phyloP scores from a whole-genome alignment of 2,888 invertebrate species.

The Meliscaeva auricollis region DNA sequence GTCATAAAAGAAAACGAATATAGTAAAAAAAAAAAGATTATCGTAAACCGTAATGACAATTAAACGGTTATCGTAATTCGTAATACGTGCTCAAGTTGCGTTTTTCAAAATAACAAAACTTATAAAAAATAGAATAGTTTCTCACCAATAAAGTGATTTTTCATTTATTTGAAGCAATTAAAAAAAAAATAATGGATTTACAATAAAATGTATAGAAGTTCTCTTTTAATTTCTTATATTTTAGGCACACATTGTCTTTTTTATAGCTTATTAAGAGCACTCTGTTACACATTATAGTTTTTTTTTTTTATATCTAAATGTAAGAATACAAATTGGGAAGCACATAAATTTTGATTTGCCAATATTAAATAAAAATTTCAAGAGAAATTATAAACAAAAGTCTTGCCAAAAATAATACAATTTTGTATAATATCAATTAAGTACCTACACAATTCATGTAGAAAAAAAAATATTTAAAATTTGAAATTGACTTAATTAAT shows the following conservation, averaged over 20 bases:
- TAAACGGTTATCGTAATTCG: no score
- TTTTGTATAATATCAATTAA: slow-evolving; percentile 23
- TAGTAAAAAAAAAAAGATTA: no score
- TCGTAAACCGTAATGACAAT: no score
- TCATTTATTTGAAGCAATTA: slow-evolving; percentile 53
- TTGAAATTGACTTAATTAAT: slow-evolving; percentile 39
- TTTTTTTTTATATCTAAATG: slow-evolving; percentile 13
- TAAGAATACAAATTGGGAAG: slow-evolving; percentile 42
- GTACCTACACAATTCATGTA: slow-evolving; percentile 45
- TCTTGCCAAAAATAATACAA: slow-evolving; percentile 10
- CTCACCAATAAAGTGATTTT: slow-evolving; percentile 59
- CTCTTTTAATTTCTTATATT: slow-evolving; percentile 20
- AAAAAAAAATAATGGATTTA: slow-evolving; percentile 10
- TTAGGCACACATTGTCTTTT: slow-evolving; percentile 63
- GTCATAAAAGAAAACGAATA: no score
- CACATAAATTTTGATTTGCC: slow-evolving; percentile 21
- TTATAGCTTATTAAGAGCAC: slow-evolving; percentile 53
- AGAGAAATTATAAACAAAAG: neutral
- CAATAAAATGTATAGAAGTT: slow-evolving; percentile 31
- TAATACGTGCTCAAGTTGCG: no score
- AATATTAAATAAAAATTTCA: slow-evolving; percentile 22
- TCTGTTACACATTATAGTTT: slow-evolving; percentile 28
- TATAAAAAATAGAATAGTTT: neutral
- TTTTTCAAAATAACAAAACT: no score
- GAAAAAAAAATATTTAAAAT: slow-evolving; percentile 24